phyloP scores from a whole-genome alignment of 2,113 vertebrate genomes.

The Pipra filicauda region DNA sequence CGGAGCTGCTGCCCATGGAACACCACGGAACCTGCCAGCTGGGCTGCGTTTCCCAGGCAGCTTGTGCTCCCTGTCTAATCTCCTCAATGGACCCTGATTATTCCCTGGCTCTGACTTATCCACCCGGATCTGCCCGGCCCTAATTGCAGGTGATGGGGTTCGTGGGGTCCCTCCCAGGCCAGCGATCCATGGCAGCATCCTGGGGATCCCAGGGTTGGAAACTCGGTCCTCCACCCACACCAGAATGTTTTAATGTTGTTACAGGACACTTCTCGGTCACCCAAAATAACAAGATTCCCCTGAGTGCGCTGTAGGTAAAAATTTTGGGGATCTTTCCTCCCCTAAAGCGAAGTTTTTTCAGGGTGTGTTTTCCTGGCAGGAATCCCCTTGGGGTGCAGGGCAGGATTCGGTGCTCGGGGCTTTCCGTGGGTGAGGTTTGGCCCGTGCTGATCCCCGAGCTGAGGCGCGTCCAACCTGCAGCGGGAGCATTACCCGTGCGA shows the following conservation, averaged over 20 bases:
- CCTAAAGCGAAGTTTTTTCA: not conserved
- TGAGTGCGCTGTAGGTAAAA: fast-evolving
- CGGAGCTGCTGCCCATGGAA: not conserved
- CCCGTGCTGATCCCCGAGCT: fast-evolving
- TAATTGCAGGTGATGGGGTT: not conserved
- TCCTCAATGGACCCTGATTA: not conserved
- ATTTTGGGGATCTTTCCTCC: not conserved
- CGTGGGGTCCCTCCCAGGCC: not conserved
- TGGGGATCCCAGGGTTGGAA: not conserved
- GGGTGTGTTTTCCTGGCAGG: not conserved
- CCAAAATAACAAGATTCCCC: not conserved
- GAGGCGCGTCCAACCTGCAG: fast-evolving
- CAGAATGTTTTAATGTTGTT: fast-evolving
- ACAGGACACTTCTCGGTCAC: too few species aligned
- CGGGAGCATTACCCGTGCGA: fast-evolving
- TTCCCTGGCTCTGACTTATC: not conserved
- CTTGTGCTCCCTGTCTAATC: not conserved
- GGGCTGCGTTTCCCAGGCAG: not conserved
- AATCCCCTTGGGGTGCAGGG: fast-evolving
- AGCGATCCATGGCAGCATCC: too few species aligned
- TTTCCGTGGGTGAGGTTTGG: fast-evolving
- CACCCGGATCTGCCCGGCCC: not conserved
- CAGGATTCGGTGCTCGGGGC: fast-evolving
- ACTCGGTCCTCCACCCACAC: not conserved
- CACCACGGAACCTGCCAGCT: not conserved